These are phyloP conservation scores for Sturnus vulgaris DNA, from an alignment of 2,113 vertebrate species.

Conservation along the genomic window DNA sequence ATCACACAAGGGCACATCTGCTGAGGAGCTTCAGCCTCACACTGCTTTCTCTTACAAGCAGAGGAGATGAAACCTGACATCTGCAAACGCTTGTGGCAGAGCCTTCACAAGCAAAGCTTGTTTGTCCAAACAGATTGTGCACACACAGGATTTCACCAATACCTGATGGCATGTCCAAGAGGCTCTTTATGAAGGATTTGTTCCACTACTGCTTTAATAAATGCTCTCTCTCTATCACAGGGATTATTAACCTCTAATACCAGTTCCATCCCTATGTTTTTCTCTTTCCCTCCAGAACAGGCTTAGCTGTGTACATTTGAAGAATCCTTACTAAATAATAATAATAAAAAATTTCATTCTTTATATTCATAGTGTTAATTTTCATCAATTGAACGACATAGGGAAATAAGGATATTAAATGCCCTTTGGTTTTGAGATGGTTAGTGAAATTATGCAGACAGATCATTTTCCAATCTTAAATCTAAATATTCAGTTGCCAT, in stretches of 20 bases:
- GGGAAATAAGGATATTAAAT: not conserved
- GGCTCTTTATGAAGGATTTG: not conserved
- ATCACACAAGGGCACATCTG: not conserved
- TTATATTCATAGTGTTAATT: not conserved
- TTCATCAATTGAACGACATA: not conserved
- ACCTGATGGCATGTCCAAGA: not conserved
- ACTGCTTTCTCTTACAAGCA: not conserved
- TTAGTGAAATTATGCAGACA: constrained; percentile 8
- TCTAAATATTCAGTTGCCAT: constrained; percentile 51
- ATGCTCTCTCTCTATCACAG: not conserved
- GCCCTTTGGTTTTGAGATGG: not conserved
- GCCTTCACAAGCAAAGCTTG: not conserved
- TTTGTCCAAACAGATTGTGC: not conserved
- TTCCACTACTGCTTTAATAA: not conserved
- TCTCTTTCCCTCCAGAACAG: not conserved
- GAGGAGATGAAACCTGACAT: not conserved
- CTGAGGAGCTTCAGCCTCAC: not conserved
- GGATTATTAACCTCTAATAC: not conserved
- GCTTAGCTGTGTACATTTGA: not conserved
- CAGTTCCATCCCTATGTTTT: not conserved
- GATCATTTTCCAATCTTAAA: constrained; percentile 11
- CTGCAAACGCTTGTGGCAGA: not conserved
- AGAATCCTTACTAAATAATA: not conserved
- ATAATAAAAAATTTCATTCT: not conserved
- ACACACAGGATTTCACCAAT: not conserved